phyloP scores from a whole-genome alignment of 2,888 invertebrate species.

The Petrolisthes cinctipes region DNA sequence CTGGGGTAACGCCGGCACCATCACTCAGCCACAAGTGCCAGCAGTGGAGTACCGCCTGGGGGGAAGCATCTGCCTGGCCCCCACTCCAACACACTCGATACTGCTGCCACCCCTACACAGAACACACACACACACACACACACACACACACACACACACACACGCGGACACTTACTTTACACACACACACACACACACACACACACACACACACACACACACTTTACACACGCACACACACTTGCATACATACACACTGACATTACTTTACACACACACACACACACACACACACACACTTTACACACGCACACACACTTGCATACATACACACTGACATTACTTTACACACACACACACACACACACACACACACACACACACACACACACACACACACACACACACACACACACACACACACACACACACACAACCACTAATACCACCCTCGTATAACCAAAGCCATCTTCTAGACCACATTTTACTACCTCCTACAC shows the following conservation, averaged over 20 bases:
- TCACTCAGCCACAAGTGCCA: neutral
- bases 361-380: neutral
- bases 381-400: neutral
- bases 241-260: neutral
- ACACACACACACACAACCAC: constrained; percentile 3
- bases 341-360: neutral
- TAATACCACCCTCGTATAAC: neutral
- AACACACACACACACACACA: neutral
- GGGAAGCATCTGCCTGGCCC: neutral
- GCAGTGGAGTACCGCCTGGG: neutral
- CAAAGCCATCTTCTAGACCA: too few species aligned
- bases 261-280: neutral
- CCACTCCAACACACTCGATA: neutral
- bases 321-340: constrained; percentile 1
- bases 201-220: neutral
- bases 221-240: neutral
- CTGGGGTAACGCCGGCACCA: neutral
- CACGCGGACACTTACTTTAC: too few species aligned
- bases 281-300: neutral
- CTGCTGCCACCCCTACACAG: neutral
- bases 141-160: neutral
- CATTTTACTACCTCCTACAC: too few species aligned
- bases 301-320: constrained; percentile 7
- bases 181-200: neutral
- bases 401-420: neutral